A percentile compares a stretch with the other conserved stretches of the same genome.
Conservation (phyloP, 1,140 invertebrate species). For the Asbolus verrucosus region DNA sequence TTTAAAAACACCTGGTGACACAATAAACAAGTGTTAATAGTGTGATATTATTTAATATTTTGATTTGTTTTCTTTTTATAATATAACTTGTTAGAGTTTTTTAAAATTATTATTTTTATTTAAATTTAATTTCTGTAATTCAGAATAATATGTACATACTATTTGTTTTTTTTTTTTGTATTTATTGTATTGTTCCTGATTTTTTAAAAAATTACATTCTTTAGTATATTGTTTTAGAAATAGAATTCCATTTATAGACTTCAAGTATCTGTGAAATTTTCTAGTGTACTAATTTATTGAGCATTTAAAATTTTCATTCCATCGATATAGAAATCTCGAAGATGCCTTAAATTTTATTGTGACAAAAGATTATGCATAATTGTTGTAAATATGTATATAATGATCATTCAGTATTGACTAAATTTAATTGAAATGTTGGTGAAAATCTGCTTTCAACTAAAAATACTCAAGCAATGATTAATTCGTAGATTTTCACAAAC, state of each 20-base stretch:
- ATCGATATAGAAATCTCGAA: conserved; percentile 18
- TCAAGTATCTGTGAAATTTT: conserved; percentile 49
- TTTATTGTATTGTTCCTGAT: conserved; percentile 64
- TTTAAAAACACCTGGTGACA: conserved; percentile 59
- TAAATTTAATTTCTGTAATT: conserved; percentile 57
- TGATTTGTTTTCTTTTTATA: conserved; percentile 61
- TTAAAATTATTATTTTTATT: conserved; percentile 62
- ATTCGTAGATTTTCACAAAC: conserved; percentile 27
- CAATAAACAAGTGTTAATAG: conserved; percentile 59
- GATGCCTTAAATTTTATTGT: conserved; percentile 17
- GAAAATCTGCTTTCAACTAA: conserved; percentile 13
- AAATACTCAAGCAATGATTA: conserved; percentile 18
- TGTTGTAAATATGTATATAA: conserved; percentile 60
- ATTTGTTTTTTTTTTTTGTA: conserved; percentile 57
- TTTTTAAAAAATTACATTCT: conserved; percentile 53
- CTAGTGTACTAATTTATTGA: conserved; percentile 47
- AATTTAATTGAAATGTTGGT: conserved; percentile 27
- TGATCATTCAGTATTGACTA: conserved; percentile 46
- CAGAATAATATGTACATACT: conserved; percentile 59
- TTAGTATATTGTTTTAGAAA: conserved; percentile 51
- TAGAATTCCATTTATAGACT: conserved; percentile 44
- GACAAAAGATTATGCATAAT: conserved; percentile 41
- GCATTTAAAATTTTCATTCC: conserved; percentile 28
- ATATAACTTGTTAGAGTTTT: conserved; percentile 62
- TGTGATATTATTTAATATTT: conserved; percentile 65